Evolutionary conservation across 2,797 vertebrate species (phyloP).

Genomic region (Girardinus metallicus): DNA sequence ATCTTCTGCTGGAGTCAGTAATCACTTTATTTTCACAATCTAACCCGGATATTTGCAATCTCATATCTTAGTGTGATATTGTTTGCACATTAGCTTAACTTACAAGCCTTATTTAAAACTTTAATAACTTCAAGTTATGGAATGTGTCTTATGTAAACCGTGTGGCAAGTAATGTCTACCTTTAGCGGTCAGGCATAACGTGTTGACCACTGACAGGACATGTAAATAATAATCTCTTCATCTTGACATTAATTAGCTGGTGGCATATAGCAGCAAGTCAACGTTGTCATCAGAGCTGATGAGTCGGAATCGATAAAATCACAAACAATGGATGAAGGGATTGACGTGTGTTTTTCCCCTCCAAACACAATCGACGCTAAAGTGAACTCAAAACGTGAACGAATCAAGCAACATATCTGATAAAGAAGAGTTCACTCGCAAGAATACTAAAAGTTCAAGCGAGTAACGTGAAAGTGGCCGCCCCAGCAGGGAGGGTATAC

Average conservation of each 20-base stretch:
- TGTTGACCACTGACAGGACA: neutral
- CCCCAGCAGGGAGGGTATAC: neutral
- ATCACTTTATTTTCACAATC: constrained; percentile 12
- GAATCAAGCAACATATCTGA: neutral
- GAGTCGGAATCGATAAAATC: neutral
- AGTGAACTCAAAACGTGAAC: neutral
- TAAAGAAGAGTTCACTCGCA: neutral
- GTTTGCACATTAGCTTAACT: neutral
- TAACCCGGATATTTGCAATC: constrained; percentile 11
- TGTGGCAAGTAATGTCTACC: neutral
- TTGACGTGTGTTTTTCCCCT: neutral
- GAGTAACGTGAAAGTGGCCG: neutral
- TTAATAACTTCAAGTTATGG: neutral
- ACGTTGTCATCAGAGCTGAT: neutral
- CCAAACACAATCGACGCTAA: neutral
- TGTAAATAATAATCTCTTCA: neutral
- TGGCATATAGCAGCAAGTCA: neutral
- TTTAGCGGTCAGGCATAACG: neutral
- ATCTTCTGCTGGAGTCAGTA: neutral
- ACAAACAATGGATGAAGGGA: no score
- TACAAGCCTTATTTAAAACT: neutral
- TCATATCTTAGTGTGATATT: neutral
- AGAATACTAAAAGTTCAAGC: neutral
- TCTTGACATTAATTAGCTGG: neutral
- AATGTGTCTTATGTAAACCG: neutral